Conservation (phyloP, 2,113 vertebrate species). For the Gobius niger region DNA sequence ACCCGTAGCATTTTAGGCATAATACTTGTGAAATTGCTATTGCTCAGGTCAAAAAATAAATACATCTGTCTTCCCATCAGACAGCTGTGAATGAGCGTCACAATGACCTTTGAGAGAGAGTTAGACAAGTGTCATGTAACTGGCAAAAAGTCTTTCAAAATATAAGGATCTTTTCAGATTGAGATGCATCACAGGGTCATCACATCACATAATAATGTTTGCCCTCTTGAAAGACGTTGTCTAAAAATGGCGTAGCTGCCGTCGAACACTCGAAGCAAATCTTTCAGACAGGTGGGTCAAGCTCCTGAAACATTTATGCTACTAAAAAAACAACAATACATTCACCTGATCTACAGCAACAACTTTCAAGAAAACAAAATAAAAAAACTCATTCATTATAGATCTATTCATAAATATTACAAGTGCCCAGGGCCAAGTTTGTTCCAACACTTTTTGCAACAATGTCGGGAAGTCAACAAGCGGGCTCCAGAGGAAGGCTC, state of each 20-base stretch:
- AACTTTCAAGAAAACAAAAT: conserved; percentile 11
- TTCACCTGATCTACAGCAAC: conserved; percentile 20
- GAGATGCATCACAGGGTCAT: too few species aligned
- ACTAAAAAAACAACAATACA: conserved; percentile 3
- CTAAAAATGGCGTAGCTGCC: background rate
- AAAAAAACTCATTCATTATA: conserved; percentile 8
- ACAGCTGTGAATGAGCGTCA: too few species aligned
- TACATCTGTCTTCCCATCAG: too few species aligned
- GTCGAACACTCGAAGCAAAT: background rate
- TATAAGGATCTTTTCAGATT: too few species aligned
- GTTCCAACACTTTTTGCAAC: background rate
- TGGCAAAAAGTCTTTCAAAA: too few species aligned
- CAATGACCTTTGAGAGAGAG: too few species aligned
- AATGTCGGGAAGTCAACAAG: conserved; percentile 1
- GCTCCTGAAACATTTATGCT: conserved; percentile 50
- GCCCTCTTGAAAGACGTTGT: background rate
- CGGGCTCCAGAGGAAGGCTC: background rate
- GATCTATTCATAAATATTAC: conserved; percentile 5
- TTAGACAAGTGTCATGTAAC: too few species aligned
- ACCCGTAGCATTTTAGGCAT: too few species aligned
- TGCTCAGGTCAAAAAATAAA: too few species aligned
- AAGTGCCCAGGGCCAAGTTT: background rate
- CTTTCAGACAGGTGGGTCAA: conserved; percentile 10
- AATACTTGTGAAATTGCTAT: too few species aligned
- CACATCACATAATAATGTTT: too few species aligned